These are phyloP conservation scores for Apotomis betuletana DNA, from an alignment of 2,888 invertebrate species.

Conservation along the genomic window DNA sequence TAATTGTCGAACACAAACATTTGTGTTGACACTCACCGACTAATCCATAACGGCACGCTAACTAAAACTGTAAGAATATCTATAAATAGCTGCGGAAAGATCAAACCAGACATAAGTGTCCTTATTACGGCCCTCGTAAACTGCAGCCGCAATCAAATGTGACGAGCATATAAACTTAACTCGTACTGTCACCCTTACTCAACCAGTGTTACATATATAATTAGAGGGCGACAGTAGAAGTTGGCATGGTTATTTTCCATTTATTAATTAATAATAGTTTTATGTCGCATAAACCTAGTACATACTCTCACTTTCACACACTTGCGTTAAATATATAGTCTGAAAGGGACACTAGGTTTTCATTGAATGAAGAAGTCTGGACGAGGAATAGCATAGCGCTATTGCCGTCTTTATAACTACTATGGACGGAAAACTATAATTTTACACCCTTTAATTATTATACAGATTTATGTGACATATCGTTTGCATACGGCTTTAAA, in stretches of 20 bases:
- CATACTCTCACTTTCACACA: not conserved
- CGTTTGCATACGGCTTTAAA: constrained; percentile 2
- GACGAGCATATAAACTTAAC: not conserved
- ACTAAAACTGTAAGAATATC: not conserved
- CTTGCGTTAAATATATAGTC: not conserved
- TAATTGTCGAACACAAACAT: not conserved
- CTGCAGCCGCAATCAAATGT: constrained; percentile 3
- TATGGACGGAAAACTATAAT: constrained; percentile 9
- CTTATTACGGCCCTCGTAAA: constrained; percentile 4
- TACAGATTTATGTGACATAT: constrained; percentile 11
- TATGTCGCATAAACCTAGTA: too few species aligned
- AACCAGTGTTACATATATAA: too few species aligned
- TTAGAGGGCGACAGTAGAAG: too few species aligned
- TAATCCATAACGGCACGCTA: not conserved
- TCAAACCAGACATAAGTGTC: constrained; percentile 2
- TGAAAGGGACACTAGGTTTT: not conserved
- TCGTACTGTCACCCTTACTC: too few species aligned
- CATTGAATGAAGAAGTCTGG: not conserved
- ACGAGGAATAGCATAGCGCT: not conserved
- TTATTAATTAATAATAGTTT: too few species aligned
- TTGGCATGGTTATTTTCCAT: too few species aligned
- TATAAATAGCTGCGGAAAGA: not conserved
- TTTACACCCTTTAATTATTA: not conserved
- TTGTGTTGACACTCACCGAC: not conserved
- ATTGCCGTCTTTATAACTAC: constrained; percentile 2